Evolutionary conservation across 2,888 invertebrate species (phyloP).

Genomic region (Nomada fucata): DNA sequence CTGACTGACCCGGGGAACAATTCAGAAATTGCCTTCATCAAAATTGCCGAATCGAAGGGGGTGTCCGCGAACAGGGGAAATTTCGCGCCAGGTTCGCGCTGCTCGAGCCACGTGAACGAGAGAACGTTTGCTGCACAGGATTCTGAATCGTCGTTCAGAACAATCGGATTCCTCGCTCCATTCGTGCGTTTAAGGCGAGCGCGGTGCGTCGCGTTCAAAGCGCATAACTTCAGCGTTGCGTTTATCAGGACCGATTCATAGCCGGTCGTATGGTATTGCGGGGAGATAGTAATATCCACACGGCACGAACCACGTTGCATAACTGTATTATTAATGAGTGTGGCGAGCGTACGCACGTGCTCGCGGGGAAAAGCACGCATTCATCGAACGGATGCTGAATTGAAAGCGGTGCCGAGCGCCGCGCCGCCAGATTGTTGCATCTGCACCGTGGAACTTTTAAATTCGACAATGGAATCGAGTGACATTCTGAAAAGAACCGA

Average conservation of each 20-base stretch:
- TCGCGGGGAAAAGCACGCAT: slow-evolving; percentile 40
- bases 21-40: no score
- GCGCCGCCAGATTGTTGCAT: slow-evolving; percentile 63
- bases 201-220: slow-evolving; percentile 3
- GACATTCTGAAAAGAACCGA: slow-evolving; percentile 1
- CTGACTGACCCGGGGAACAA: no score
- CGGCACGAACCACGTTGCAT: slow-evolving; percentile 60
- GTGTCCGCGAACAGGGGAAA: no score
- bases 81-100: background rate
- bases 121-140: no score
- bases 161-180: slow-evolving; percentile 35
- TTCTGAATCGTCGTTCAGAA: background rate
- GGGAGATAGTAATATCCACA: slow-evolving; percentile 58
- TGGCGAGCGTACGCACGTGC: slow-evolving; percentile 36
- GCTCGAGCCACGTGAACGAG: background rate
- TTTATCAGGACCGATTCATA: slow-evolving; percentile 56
- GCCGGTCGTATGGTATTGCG: slow-evolving; percentile 34
- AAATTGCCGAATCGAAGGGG: no score
- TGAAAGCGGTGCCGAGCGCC: slow-evolving; percentile 44
- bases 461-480: slow-evolving; percentile 17
- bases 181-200: slow-evolving; percentile 15
- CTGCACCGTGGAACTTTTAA: slow-evolving; percentile 48
- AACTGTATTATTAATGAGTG: slow-evolving; percentile 68
- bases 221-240: slow-evolving; percentile 50
- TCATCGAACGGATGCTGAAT: slow-evolving; percentile 55